Base-by-base conservation (phyloP, 2,113 vertebrate genomes). In the Dasypus novemcinctus region DNA sequence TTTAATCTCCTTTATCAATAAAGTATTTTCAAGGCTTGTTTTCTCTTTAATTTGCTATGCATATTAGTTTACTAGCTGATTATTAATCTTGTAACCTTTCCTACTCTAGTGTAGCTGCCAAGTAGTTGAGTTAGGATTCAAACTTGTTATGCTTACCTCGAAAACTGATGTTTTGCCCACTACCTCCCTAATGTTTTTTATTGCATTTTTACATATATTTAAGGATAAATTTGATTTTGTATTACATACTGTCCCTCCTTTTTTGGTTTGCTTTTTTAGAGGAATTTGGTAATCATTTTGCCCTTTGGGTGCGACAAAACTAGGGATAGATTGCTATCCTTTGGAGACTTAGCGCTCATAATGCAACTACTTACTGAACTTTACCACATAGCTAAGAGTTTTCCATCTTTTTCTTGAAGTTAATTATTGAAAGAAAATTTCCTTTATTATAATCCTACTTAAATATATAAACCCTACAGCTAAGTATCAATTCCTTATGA, bases 341-440 rank as follows among this genome's bases (percentile, higher is more conserved):
- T 36, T 6, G 64, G 64, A 33, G 27, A 43, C 15, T 9, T 29
- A 14, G 33, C 31, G 25, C 43, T 31, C 1, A 2, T 4, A 2
- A 4, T 20, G 10, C 7, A 14, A 1, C 46, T 33, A 25, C 87
- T 38, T 17, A 3, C 8, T 31, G 46, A 2, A 17, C 2, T 0
- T 21, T 20, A 6, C 21, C 52, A 71, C 29, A 10, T 2, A 18
- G n/a, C 7, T 9, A 12, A n/a, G 49, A 33, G 74, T 12, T 31
- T 43, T 49, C 75, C 5, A 2, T 54, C 10, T 36, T 7, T 36
- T 54, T 66, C 38, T 64, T 46, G 31, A 81, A 68, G 31, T 71
- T 36, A 20, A 68, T 76, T 78, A 87, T 33, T 93, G 1, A 59
- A 25, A 7, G 5, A 14, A 46, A 61, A 41, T 71, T 49, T 49